Base-by-base conservation (phyloP, 2,797 vertebrate genomes). In the Enoplosus armatus region DNA sequence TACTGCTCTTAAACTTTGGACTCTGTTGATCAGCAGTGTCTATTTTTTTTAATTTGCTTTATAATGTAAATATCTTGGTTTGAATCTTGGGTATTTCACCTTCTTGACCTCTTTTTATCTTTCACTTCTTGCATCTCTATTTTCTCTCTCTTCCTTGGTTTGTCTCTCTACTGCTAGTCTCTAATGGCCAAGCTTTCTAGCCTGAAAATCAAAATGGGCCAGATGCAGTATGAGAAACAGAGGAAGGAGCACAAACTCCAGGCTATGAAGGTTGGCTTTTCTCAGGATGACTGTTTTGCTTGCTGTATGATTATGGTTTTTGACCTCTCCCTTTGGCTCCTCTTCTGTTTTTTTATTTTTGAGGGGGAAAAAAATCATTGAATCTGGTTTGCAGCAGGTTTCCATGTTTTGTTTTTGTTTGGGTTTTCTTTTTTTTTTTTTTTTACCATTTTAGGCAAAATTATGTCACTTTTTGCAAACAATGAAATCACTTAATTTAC, bases 111-210 rank as follows among this genome's bases (percentile, higher is more conserved):
- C 74, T 67, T 71, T 51, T 75, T 75, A 63, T 90, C 80, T 86
- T 82, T 91, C 84, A 87, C 92, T 91, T 90, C 62, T 65, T 71
- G 76, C 84, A 74, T 83, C 66, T 85, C 56, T 87, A 67, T 82
- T 88, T 72, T 88, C 64, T 90, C 84, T 93, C 87, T 85, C 90
- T 96, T 80, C 84, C 91, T 94, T 90, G 94, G 92, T 83, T 93
- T 81, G 73, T 95, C 84, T 96, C 93, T 96, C 90, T 94, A 79
- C 95, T 91, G 86, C 95, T 95, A 99, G 98, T 97, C 96, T 80
- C 92, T 99, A 96, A 98, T 99, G 98, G 98, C 98, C 93, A 99
- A 99, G 94, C 96, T 98, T 93, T 99, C 98, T 97, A 99, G 98
- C 95, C 96, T 98, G 97, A 99, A 99, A 99, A 97, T 99, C 96